Conservation (phyloP, 2,113 vertebrate genomes). For the Burhinus oedicnemus region DNA sequence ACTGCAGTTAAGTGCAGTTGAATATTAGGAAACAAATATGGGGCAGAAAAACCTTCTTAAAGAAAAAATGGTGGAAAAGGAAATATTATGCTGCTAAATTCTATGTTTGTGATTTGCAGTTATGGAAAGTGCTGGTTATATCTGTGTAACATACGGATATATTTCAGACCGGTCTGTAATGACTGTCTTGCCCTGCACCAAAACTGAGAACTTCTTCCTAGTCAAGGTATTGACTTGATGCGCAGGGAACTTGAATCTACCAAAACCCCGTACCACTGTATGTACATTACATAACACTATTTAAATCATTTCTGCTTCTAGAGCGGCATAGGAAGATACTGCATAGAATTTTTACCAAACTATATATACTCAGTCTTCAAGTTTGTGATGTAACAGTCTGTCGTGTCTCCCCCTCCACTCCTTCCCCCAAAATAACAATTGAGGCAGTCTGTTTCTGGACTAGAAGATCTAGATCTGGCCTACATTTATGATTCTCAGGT, state of each 20-base stretch:
- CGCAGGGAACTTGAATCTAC: background rate
- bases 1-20: background rate
- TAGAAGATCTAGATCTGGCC: background rate
- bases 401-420: rapidly evolving
- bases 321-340: background rate
- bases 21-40: background rate
- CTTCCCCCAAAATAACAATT: background rate
- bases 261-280: background rate
- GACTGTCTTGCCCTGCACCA: background rate
- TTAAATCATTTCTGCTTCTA: background rate
- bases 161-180: background rate
- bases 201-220: background rate
- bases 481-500: background rate
- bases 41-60: background rate
- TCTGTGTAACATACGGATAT: background rate
- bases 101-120: background rate
- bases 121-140: background rate
- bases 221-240: background rate
- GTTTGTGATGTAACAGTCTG: background rate
- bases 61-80: background rate
- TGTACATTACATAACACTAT: background rate
- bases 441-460: background rate
- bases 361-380: background rate
- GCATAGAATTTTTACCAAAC: background rate
- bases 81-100: background rate